Base-by-base conservation (phyloP, 1,140 invertebrate species). In the Trachymyrmex cornetzi region DNA sequence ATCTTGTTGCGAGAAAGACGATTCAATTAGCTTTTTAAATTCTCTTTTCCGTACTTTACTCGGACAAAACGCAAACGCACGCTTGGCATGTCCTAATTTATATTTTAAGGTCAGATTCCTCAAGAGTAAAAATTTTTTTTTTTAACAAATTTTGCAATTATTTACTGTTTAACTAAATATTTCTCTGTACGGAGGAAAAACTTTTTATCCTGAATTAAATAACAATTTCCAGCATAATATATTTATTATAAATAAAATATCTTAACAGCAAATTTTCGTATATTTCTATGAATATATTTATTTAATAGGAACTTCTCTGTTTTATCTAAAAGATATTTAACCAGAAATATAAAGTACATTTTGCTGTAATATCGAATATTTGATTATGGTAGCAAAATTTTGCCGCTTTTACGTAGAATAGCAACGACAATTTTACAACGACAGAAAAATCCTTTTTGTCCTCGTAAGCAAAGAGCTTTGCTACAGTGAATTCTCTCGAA, bases 11-110 rank as follows among this genome's bases (percentile, higher is more conserved):
- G 34, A 44, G 57, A 79, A 44, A 64, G 22, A 11, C n/a, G 30
- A 81, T 81, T 34, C 38, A 69, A 69, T 69, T 71, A 57, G 5
- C 30, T 1, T 24, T 69, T 81, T 19, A 38, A 55, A 9, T 55
- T 38, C 22, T 22, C 48, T 44, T 55, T 55, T 12, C 4, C 3
- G 11, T 44, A n/a, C 44, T 14, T 44, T 24, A n/a, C 6, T 1
- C 22, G 16, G 50, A 74, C 4, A 53, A 34, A 57, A 75, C 16
- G 16, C 19, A 38, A 22, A 38, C n/a, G 19, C n/a, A 16, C 19
- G 34, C 34, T 5, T 14, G 3, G 19, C 11, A 7, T 38, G 4
- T 34, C 7, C 30, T 30, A 59, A 75, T 9, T 61, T 5, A 61
- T 12, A 61, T 61, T 44, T 77, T 61, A 38, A 24, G 22, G 4